These are phyloP conservation scores for Bugula neritina DNA, from an alignment of 2,888 invertebrate species.

Conservation along the genomic window DNA sequence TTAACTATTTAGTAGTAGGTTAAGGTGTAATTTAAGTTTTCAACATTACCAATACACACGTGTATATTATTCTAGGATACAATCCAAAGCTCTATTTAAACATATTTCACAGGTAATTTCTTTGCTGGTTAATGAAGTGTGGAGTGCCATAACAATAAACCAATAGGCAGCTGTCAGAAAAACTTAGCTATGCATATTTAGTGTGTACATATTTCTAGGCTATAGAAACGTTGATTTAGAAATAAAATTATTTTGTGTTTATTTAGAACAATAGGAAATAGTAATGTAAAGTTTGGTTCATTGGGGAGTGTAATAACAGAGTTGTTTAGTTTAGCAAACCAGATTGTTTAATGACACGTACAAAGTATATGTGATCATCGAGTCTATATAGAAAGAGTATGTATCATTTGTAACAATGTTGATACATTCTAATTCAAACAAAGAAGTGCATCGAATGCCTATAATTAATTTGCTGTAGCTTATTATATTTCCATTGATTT, in stretches of 20 bases:
- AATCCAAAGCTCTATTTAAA: too few species aligned
- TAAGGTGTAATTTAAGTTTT: too few species aligned
- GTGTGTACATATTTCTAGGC: background rate
- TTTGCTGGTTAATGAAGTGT: background rate
- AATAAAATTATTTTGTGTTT: background rate
- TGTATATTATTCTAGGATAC: too few species aligned
- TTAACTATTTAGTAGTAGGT: too few species aligned
- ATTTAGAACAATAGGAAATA: background rate
- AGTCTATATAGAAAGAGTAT: background rate
- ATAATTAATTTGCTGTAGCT: constrained; percentile 15
- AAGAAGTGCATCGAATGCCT: background rate
- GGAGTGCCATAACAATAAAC: too few species aligned
- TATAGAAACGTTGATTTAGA: background rate
- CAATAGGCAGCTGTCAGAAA: background rate
- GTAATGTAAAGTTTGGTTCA: background rate
- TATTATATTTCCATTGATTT: background rate
- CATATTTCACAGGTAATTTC: background rate
- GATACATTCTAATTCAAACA: background rate
- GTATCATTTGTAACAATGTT: constrained; percentile 23
- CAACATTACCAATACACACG: too few species aligned
- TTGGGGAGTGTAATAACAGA: background rate
- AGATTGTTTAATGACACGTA: background rate
- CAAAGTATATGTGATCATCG: background rate
- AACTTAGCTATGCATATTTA: background rate
- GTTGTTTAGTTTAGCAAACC: background rate